Evolutionary conservation across 53 echinoderm and acorn worm species (phyloP).

Genomic region (Mesocentrotus franciscanus): DNA sequence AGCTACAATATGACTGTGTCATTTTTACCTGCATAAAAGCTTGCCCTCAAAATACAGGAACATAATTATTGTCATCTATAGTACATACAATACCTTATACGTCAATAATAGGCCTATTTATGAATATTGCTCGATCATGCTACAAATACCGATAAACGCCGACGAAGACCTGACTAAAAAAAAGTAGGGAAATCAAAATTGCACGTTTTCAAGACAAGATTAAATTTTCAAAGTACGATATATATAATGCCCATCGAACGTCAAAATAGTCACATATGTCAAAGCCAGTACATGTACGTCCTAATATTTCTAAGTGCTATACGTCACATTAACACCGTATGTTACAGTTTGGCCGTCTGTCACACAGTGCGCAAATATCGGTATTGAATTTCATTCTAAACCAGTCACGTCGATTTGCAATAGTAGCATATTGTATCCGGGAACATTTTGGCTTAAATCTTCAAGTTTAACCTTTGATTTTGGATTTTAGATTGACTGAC

Average conservation of each 20-base stretch:
- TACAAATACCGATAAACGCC: slow-evolving; percentile 13
- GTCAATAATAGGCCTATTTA: slow-evolving; percentile 15
- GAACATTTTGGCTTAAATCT: background rate
- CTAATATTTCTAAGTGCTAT: slow-evolving; percentile 48
- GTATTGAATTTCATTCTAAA: slow-evolving; percentile 18
- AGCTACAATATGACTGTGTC: background rate
- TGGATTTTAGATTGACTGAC: too few relatives aligned
- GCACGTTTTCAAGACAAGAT: slow-evolving; percentile 45
- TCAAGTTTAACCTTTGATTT: too few relatives aligned
- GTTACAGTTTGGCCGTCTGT: slow-evolving; percentile 39
- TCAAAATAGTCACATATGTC: slow-evolving; percentile 60
- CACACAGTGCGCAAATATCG: background rate
- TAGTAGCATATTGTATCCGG: background rate
- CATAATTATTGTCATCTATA: background rate
- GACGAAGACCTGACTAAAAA: slow-evolving; percentile 41
- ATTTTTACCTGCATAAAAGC: background rate
- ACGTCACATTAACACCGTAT: slow-evolving; percentile 54
- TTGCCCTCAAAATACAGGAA: background rate
- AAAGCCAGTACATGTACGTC: slow-evolving; percentile 55
- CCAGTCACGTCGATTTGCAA: background rate
- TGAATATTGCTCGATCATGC: slow-evolving; percentile 45
- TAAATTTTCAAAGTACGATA: slow-evolving; percentile 33
- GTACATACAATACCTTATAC: background rate
- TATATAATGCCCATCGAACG: slow-evolving; percentile 59
- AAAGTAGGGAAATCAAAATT: slow-evolving; percentile 4